Evolutionary conservation across 2,888 invertebrate genomes (phyloP).

Genomic region (Lasiommata megera): DNA sequence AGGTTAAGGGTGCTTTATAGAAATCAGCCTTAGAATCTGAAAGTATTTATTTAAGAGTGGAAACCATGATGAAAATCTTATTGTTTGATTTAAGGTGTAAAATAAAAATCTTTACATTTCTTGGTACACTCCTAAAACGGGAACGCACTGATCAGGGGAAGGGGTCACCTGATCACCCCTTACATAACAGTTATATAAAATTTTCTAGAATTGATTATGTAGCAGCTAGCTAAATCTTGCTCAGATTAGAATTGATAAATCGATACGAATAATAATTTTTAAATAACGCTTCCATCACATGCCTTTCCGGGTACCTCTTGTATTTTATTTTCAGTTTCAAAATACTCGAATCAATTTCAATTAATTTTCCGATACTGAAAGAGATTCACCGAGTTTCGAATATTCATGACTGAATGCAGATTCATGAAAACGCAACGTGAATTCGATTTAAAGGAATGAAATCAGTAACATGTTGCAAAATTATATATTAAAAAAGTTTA

Average conservation of each 20-base stretch:
- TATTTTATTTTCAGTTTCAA: constrained; percentile 4
- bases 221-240: not conserved
- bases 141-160: too few relatives aligned
- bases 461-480: not conserved
- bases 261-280: too few relatives aligned
- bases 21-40: too few relatives aligned
- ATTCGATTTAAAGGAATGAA: constrained; percentile 1
- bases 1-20: too few relatives aligned
- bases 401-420: constrained; percentile 14
- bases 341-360: constrained; percentile 11
- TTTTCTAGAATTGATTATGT: too few relatives aligned
- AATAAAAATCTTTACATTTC: too few relatives aligned
- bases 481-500: not conserved
- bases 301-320: not conserved
- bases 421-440: constrained; percentile 9
- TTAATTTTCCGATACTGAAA: constrained; percentile 7
- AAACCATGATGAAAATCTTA: too few relatives aligned
- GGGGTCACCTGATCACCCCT: too few relatives aligned
- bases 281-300: not conserved
- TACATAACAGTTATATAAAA: too few relatives aligned
- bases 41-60: too few relatives aligned
- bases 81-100: too few relatives aligned
- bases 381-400: not conserved
- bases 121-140: too few relatives aligned
- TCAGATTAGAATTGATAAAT: not conserved